Conservation (phyloP, 2,113 vertebrate species). For the Proterorhinus semilunaris region DNA sequence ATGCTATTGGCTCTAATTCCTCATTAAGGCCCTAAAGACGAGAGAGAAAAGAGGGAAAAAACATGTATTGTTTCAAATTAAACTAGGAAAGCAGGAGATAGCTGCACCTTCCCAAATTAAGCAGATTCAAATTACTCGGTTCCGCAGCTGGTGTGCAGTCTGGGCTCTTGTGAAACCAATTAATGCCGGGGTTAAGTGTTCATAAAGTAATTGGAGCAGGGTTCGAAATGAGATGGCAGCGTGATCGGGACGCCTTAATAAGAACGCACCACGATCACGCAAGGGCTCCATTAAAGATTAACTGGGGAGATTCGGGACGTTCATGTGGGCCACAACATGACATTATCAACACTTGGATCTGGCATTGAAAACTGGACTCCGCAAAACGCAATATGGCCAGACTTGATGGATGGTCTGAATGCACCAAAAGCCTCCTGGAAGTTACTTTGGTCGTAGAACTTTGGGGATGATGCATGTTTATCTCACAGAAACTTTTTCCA, state of each 20-base stretch:
- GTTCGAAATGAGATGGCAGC: constrained; percentile 30
- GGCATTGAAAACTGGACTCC: background rate
- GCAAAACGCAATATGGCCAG: background rate
- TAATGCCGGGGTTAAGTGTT: constrained; percentile 52
- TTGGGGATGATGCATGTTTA: background rate
- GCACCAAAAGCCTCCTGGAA: background rate
- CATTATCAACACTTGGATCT: background rate
- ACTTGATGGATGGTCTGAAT: background rate
- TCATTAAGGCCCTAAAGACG: constrained; percentile 67
- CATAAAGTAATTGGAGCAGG: constrained; percentile 56
- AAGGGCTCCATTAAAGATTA: constrained; percentile 2
- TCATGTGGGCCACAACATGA: background rate
- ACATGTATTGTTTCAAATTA: constrained; percentile 60
- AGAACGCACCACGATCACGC: constrained; percentile 14
- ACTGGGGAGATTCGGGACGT: background rate
- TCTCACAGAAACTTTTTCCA: too few species aligned
- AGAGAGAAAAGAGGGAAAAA: constrained; percentile 48
- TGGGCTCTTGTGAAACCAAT: constrained; percentile 61
- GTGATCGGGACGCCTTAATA: constrained; percentile 16
- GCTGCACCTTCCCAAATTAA: constrained; percentile 62
- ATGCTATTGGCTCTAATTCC: constrained; percentile 70
- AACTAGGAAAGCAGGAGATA: constrained; percentile 59
- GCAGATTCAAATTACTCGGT: constrained; percentile 55
- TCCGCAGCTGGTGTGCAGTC: constrained; percentile 60
- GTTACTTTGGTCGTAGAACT: too few species aligned